phyloP scores from a whole-genome alignment of 2,113 vertebrate species.

The Onychostruthus taczanowskii region DNA sequence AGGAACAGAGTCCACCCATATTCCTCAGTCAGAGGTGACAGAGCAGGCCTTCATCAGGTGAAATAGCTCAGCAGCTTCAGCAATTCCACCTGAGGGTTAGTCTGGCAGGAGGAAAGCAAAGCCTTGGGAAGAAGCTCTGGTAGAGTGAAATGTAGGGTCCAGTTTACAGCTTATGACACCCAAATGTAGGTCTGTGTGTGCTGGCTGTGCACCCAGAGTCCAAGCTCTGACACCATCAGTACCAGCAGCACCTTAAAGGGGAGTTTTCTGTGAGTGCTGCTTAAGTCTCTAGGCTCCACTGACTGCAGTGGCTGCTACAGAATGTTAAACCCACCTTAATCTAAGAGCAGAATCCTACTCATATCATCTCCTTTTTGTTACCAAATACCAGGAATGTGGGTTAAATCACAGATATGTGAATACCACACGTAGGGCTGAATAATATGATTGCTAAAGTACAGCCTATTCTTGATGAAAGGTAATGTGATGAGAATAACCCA shows the following conservation, averaged over 20 bases:
- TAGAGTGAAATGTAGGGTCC: background rate
- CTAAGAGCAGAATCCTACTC: background rate
- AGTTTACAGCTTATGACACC: background rate
- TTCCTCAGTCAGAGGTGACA: background rate
- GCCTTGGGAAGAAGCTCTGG: background rate
- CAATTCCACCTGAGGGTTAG: background rate
- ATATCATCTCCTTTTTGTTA: background rate
- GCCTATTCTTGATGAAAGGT: background rate
- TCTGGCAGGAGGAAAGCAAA: background rate
- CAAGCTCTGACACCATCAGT: background rate
- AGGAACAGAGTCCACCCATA: background rate
- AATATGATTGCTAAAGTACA: background rate
- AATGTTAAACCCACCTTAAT: background rate
- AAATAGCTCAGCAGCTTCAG: background rate
- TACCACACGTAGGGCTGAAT: background rate
- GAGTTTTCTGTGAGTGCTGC: background rate
- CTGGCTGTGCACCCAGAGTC: rapidly evolving
- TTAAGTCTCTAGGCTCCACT: background rate
- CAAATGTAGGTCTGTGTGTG: background rate
- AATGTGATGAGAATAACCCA: background rate
- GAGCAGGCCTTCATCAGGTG: background rate
- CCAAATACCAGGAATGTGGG: background rate
- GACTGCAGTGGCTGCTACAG: background rate
- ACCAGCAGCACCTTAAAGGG: background rate
- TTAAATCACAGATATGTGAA: background rate